Evolutionary conservation across 1,140 invertebrate species (phyloP).

Genomic region (Batillaria attramentaria): DNA sequence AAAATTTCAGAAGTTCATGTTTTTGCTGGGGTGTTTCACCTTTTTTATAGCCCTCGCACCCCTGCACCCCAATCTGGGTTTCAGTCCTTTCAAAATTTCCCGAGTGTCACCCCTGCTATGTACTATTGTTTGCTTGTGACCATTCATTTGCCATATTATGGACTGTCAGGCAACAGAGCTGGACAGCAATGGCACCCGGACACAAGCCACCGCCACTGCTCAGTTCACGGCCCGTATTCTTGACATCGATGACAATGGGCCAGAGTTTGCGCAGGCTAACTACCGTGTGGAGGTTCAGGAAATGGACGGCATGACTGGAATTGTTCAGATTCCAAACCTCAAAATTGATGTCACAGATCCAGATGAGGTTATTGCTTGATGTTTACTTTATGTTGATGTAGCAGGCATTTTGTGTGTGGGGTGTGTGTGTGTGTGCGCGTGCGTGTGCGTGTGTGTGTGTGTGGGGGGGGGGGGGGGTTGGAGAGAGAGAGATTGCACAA

Average conservation of each 20-base stretch:
- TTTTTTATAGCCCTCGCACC: too few relatives aligned
- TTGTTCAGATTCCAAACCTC: conserved; percentile 39
- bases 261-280: conserved; percentile 35
- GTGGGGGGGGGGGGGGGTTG: too few relatives aligned
- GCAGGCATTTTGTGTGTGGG: too few relatives aligned
- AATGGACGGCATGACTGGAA: conserved; percentile 16
- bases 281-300: conserved; percentile 45
- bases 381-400: too few relatives aligned
- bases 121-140: background rate
- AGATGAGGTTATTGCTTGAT: conserved; percentile 46
- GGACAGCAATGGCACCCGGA: conserved; percentile 35
- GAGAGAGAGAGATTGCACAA: too few relatives aligned
- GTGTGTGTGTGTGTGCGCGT: too few relatives aligned
- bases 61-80: too few relatives aligned
- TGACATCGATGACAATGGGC: conserved; percentile 54
- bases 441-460: too few relatives aligned
- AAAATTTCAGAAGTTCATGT: too few relatives aligned
- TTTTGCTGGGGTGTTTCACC: too few relatives aligned
- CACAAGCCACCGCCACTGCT: conserved; percentile 26
- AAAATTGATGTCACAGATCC: conserved; percentile 40
- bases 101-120: background rate
- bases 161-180: conserved; percentile 47
- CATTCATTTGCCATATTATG: too few relatives aligned
- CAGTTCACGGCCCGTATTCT: conserved; percentile 41
- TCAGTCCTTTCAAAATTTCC: too few relatives aligned